These are phyloP conservation scores for Plecotus auritus DNA, from an alignment of 2,113 vertebrate genomes.

Conservation along the genomic window DNA sequence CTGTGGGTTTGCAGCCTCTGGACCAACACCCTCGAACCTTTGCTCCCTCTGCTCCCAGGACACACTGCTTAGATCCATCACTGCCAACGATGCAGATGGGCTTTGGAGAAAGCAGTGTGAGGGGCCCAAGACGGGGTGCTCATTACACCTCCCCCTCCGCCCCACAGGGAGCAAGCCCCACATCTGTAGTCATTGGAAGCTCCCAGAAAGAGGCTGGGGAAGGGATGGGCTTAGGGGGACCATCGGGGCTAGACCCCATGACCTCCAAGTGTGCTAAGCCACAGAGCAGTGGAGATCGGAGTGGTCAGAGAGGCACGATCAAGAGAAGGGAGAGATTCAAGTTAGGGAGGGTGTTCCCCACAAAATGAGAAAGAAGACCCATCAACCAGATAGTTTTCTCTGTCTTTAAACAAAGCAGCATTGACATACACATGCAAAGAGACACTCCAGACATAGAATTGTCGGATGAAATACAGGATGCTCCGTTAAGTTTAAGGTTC, in stretches of 20 bases:
- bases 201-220: neutral
- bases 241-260: neutral
- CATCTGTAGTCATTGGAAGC: neutral
- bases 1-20: neutral
- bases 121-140: neutral
- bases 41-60: neutral
- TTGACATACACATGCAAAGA: neutral
- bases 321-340: neutral
- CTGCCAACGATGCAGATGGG: neutral
- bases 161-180: neutral
- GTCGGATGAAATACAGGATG: neutral
- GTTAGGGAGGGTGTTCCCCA: neutral
- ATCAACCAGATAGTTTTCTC: neutral
- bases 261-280: neutral
- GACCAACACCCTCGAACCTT: neutral
- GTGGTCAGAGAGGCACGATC: neutral
- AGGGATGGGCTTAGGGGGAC: neutral
- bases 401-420: neutral
- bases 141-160: neutral
- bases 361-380: neutral
- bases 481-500: neutral
- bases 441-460: neutral
- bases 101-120: neutral
- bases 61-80: no score
- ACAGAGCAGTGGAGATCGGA: neutral